These are phyloP conservation scores for Punctoribates punctum DNA, from an alignment of 2,888 invertebrate genomes.

Conservation along the genomic window DNA sequence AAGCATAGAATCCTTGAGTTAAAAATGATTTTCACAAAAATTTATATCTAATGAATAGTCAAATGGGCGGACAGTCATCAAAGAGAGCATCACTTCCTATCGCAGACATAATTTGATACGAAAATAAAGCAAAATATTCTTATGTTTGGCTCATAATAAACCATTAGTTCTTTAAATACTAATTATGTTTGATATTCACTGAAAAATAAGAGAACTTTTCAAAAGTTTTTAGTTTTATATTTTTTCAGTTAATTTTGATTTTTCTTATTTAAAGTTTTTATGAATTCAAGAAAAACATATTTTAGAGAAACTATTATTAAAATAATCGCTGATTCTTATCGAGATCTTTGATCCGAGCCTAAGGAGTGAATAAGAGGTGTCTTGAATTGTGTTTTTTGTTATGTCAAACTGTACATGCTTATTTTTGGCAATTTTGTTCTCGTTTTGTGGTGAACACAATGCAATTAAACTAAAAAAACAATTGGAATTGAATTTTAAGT, in stretches of 20 bases:
- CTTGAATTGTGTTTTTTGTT: too few relatives aligned
- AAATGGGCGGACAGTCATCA: not conserved
- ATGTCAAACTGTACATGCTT: too few relatives aligned
- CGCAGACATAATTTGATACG: not conserved
- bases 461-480: too few relatives aligned
- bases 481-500: too few relatives aligned
- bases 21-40: not conserved
- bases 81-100: conserved; percentile 35
- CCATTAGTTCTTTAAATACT: not conserved
- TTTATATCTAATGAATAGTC: conserved; percentile 7
- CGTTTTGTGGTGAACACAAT: too few relatives aligned
- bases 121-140: not conserved
- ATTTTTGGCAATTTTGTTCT: too few relatives aligned
- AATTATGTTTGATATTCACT: not conserved
- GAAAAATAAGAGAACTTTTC: not conserved
- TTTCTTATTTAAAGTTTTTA: not conserved
- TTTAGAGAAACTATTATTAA: not conserved
- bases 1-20: not conserved
- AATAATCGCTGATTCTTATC: not conserved
- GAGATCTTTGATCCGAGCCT: too few relatives aligned
- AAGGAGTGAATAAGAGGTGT: too few relatives aligned
- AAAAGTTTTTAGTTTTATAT: not conserved
- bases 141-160: not conserved
- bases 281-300: not conserved
- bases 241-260: not conserved